These are phyloP conservation scores for Pseudopipra pipra DNA, from an alignment of 2,113 vertebrate species.

Conservation along the genomic window DNA sequence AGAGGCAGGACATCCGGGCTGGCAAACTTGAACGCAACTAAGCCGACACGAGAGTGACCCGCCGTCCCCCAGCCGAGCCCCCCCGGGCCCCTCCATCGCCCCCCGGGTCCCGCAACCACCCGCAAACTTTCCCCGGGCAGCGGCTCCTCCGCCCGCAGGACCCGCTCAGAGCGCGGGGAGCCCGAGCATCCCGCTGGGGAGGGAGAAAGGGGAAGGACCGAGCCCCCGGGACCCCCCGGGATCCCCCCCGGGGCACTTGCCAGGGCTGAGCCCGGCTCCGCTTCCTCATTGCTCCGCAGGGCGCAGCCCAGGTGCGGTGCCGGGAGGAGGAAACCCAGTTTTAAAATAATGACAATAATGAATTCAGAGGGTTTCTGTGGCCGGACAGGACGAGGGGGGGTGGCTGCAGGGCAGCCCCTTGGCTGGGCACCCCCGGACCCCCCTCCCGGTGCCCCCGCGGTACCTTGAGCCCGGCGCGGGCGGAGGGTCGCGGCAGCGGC, in stretches of 20 bases:
- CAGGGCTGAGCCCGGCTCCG: background rate
- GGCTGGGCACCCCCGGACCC: background rate
- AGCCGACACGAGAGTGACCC: rapidly evolving
- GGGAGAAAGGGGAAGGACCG: too few relatives aligned
- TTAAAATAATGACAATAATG: rapidly evolving
- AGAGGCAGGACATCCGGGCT: rapidly evolving
- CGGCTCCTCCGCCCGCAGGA: background rate
- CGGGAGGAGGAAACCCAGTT: background rate
- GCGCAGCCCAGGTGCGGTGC: background rate
- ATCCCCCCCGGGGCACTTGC: background rate
- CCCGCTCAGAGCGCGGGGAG: background rate
- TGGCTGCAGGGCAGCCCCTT: background rate
- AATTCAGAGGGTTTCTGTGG: background rate
- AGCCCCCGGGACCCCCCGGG: too few relatives aligned
- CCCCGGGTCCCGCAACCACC: background rate
- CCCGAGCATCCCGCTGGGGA: background rate
- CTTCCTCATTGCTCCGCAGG: background rate
- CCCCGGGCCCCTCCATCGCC: too few relatives aligned
- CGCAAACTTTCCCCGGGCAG: background rate
- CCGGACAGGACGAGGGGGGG: background rate
- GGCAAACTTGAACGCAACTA: background rate
- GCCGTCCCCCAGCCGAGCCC: rapidly evolving
- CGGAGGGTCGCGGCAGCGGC: background rate
- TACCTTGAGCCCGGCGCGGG: background rate
- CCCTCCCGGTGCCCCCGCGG: background rate